Base-by-base conservation (phyloP, 2,113 vertebrate genomes). In the Corapipo altera region DNA sequence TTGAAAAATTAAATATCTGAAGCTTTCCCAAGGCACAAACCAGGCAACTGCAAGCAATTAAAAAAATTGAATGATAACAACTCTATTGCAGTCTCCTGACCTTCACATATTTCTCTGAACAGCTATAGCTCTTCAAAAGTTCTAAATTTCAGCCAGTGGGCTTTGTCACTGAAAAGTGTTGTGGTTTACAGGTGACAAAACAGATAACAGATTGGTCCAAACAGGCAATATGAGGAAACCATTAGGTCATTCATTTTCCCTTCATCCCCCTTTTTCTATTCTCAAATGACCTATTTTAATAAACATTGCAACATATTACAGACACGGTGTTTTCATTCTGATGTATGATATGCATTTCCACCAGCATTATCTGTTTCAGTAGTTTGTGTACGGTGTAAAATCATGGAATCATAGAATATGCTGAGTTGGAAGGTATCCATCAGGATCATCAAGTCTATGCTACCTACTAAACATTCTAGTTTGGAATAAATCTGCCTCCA, bases 31-130 rank as follows among this genome's bases (percentile, higher is more conserved):
- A 73, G 7, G 57, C 7, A 48, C 19, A 87, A 65, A 58, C 5
- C 21, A 75, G 52, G 48, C 4, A 55, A 69, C 4, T 78, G 4
- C 3, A 37, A 65, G 4, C 10, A 46, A 73, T 70, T 65, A 32
- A 26, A 87, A 62, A 28, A 79, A 91, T 62, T 37, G 4, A 39
- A 52, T 39, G 15, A n/a, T 8, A 70, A 28, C 11, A 73, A 61
- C 24, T 39, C 5, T 30, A 19, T 26, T 65, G 24, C 10, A 41
- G 41, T 15, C 15, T 74, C 17, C 33, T 74, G 58, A 59, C 6
- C 11, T 75, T 71, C 1, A 0, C 5, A 5, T 20, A 30, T 22
- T 5, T 59, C 15, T 59, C 17, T 74, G 61, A 69, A 30, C 1
- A 9, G 23, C 6, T 51, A 22, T 3, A 54, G 30, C 24, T 73